These are phyloP conservation scores for Bradysia coprophila DNA, from an alignment of 1,140 invertebrate genomes.

Conservation along the genomic window DNA sequence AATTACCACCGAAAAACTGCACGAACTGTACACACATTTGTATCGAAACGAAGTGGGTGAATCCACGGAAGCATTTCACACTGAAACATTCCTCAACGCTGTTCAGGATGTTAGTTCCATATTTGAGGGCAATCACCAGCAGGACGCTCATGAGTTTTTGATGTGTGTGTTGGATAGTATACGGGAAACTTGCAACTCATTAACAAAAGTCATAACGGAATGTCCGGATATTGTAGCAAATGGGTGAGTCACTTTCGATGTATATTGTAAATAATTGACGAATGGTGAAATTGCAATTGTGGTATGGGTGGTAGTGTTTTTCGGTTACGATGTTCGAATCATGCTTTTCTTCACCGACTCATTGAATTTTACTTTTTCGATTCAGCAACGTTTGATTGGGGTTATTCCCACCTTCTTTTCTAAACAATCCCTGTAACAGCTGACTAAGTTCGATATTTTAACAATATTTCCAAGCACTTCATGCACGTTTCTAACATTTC, in stretches of 20 bases:
- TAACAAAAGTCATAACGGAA: constrained; percentile 23
- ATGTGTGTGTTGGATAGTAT: constrained; percentile 75
- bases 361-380: too few relatives aligned
- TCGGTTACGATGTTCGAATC: too few relatives aligned
- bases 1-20: constrained; percentile 59
- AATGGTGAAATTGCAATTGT: too few relatives aligned
- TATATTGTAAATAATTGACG: too few relatives aligned
- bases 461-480: too few relatives aligned
- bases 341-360: too few relatives aligned
- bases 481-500: too few relatives aligned
- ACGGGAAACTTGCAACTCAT: constrained; percentile 61
- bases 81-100: constrained; percentile 62
- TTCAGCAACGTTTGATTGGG: too few relatives aligned
- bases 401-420: too few relatives aligned
- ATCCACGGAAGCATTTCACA: constrained; percentile 55
- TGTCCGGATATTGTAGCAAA: constrained; percentile 21
- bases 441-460: too few relatives aligned
- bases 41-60: constrained; percentile 51
- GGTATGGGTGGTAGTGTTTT: too few relatives aligned
- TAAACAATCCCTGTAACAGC: too few relatives aligned
- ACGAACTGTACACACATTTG: constrained; percentile 55
- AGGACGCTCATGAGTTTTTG: constrained; percentile 78
- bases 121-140: constrained; percentile 74
- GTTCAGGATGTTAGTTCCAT: constrained; percentile 75
- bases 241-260: constrained; percentile 20